phyloP scores from a whole-genome alignment of 2,797 vertebrate genomes.

The Antrozous pallidus region DNA sequence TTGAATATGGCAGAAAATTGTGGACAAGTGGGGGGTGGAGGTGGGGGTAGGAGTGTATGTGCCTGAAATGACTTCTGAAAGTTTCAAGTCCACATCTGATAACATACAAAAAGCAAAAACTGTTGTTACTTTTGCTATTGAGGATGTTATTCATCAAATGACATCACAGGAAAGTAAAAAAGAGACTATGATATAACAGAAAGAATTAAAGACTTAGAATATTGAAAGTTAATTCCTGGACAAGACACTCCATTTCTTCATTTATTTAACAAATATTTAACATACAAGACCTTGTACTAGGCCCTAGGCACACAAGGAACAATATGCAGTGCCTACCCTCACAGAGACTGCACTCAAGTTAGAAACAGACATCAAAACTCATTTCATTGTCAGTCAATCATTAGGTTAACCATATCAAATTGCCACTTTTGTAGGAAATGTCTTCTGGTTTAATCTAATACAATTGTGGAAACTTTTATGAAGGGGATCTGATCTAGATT shows the following conservation, averaged over 20 bases:
- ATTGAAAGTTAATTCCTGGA: neutral
- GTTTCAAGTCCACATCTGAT: neutral
- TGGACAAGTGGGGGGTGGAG: neutral
- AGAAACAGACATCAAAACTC: neutral
- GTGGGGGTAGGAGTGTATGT: accelerated
- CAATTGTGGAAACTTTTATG: neutral
- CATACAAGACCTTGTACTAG: neutral
- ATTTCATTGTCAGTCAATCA: neutral
- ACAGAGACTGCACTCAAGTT: neutral
- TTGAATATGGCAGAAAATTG: neutral
- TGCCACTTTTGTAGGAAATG: neutral
- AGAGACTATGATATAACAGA: neutral
- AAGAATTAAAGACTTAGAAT: neutral
- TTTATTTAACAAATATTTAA: constrained; percentile 3
- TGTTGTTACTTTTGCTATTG: neutral
- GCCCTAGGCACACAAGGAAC: neutral
- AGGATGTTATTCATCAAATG: neutral
- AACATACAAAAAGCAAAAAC: neutral
- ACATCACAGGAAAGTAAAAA: neutral
- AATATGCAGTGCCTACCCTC: neutral
- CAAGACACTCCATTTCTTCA: neutral
- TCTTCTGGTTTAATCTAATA: neutral
- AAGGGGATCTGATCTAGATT: neutral
- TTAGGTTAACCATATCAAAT: neutral
- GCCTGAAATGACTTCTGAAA: neutral